Conservation (phyloP, 2,113 vertebrate species). For the Anoura caudifer region DNA sequence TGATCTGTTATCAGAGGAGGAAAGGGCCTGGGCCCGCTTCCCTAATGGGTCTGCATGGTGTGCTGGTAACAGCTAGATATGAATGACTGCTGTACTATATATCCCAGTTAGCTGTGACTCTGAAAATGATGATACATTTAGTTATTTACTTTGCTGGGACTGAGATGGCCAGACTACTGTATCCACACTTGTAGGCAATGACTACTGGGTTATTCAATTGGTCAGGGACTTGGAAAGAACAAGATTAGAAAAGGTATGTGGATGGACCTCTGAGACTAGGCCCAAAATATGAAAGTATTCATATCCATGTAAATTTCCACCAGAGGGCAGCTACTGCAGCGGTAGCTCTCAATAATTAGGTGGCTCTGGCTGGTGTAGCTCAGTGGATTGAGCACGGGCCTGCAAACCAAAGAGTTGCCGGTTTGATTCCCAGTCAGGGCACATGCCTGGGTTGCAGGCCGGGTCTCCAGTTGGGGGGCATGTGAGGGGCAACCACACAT, state of each 20-base stretch:
- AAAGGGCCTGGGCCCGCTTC: neutral
- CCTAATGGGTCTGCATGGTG: neutral
- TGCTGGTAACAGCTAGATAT: neutral
- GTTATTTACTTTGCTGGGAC: neutral
- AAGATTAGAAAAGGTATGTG: neutral
- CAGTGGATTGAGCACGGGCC: too few relatives aligned
- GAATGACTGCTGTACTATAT: neutral
- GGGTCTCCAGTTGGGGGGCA: too few relatives aligned
- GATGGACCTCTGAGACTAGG: neutral
- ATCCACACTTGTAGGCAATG: neutral
- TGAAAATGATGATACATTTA: neutral
- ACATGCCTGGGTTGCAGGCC: too few relatives aligned
- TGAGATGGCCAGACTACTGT: neutral
- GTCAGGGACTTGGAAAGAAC: slow-evolving; percentile 28
- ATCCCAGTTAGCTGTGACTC: neutral
- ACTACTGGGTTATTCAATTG: neutral
- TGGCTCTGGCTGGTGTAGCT: neutral
- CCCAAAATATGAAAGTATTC: neutral
- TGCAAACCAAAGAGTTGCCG: too few relatives aligned
- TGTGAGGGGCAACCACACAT: too few relatives aligned
- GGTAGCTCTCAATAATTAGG: neutral
- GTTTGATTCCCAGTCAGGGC: too few relatives aligned
- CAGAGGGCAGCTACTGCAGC: neutral
- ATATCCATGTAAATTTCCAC: neutral
- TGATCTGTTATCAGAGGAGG: neutral